Evolutionary conservation across 2,888 invertebrate species (phyloP).

Genomic region (Sisyra nigra): DNA sequence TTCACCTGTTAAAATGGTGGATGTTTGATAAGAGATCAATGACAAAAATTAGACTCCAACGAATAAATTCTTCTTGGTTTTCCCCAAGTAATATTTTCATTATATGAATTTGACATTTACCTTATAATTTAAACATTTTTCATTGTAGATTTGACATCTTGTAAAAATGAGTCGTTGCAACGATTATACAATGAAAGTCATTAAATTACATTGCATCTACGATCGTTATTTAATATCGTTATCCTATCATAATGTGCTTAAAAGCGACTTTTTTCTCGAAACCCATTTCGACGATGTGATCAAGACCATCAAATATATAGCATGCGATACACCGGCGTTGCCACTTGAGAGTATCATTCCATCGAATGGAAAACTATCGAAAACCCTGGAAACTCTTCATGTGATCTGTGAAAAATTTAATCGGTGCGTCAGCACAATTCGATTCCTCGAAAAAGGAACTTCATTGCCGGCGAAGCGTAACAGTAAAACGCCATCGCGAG

Average conservation of each 20-base stretch:
- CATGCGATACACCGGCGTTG: background rate
- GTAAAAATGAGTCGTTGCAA: too few relatives aligned
- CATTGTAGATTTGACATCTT: too few relatives aligned
- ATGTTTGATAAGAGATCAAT: too few relatives aligned
- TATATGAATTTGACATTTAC: too few relatives aligned
- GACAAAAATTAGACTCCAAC: too few relatives aligned
- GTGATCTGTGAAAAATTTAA: conserved; percentile 1
- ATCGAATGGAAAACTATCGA: background rate
- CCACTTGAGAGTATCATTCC: conserved; percentile 1
- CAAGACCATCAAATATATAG: conserved; percentile 1
- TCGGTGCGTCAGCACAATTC: background rate
- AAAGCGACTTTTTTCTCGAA: background rate
- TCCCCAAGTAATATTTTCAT: too few relatives aligned
- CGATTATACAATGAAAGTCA: too few relatives aligned
- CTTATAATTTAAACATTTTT: too few relatives aligned
- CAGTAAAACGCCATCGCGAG: background rate
- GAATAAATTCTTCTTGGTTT: too few relatives aligned
- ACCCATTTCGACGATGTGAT: background rate
- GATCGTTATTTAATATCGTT: too few relatives aligned
- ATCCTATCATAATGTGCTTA: background rate
- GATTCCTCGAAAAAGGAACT: conserved; percentile 2
- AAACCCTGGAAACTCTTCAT: background rate
- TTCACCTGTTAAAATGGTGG: too few relatives aligned
- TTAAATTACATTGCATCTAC: too few relatives aligned
- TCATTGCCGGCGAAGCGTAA: background rate